Base-by-base conservation (phyloP, 37 sponge, comb jelly and placozoan species). In the Tethya wilhelma region DNA sequence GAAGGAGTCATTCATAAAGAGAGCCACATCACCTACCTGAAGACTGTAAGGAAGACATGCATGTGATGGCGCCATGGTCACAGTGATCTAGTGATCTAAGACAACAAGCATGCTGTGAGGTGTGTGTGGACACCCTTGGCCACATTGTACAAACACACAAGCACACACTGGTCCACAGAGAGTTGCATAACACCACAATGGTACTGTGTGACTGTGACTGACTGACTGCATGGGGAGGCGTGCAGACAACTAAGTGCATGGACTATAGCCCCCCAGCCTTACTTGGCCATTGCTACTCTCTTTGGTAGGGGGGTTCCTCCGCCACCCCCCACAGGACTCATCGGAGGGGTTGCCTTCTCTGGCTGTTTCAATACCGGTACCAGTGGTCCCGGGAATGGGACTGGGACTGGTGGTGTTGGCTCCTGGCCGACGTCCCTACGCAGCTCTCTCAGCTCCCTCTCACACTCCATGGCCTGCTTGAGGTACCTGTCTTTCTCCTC, bases 401-500 rank as follows among this genome's bases (percentile, higher is more conserved):
- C 7, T 19, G 23, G 8, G 36, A 22, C 44, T 33, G 56, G 32
- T 5, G 44, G 32, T 41, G 62, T 19, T 2, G 65, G 23, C 1
- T 12, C 34, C 3, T 46, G 56, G 31, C 49, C 81, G 38, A 73
- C 17, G 9, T 55, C 74, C 23, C 79, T 71, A 46, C 32, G 43
- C 17, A 70, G 39, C 23, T 80, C 80, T 38, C 64, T 73, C 44
- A 80, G 30, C 32, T 87, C 87, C 32, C 87, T 46, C 39, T 87
- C 87, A 30, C 58, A n/a, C 37, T 87, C 87, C 87, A 87, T 87
- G 58, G 28, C 32, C 59, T 74, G 55, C 36, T 74, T 79, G 44
- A 75, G 33, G 32, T 73, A 41, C 4, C 20, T 25, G 37, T 87
- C 87, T 30, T 59, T 67, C 62, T 80, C 75, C 12, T 9, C 20